A percentile compares a stretch with the other conserved stretches of the same genome.
phyloP scores from a whole-genome alignment of 2,113 vertebrate genomes.

The Ursus arctos region DNA sequence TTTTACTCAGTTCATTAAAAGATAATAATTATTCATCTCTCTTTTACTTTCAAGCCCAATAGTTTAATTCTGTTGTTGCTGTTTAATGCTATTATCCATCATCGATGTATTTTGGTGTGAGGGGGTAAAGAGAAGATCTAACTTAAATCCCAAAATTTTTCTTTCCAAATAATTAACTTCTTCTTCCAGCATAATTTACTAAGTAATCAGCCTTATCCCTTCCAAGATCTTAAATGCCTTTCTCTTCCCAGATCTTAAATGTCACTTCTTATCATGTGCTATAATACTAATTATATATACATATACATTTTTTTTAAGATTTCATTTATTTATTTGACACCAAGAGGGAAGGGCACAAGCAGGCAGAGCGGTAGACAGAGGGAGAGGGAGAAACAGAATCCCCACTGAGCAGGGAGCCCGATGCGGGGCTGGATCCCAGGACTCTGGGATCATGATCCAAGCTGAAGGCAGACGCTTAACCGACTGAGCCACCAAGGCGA shows the following conservation, averaged over 20 bases:
- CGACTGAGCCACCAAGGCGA: too few species aligned
- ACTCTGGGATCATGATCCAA: too few species aligned
- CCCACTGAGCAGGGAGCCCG: too few species aligned
- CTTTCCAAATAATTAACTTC: conserved; percentile 55
- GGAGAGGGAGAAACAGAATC: too few species aligned
- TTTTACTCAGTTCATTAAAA: neutral
- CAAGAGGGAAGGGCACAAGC: too few species aligned
- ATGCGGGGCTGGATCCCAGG: too few species aligned
- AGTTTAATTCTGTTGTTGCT: neutral
- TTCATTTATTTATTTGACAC: too few species aligned
- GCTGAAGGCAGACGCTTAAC: too few species aligned
- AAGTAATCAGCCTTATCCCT: conserved; percentile 13
- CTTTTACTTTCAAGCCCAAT: conserved; percentile 38
- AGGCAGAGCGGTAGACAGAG: too few species aligned
- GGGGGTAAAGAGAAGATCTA: neutral
- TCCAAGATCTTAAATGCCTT: conserved; percentile 57
- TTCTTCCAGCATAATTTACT: conserved; percentile 34
- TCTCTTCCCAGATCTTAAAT: conserved; percentile 48
- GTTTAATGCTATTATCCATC: neutral
- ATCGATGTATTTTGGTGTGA: conserved; percentile 58
- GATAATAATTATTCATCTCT: neutral
- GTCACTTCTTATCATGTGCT: conserved; percentile 26
- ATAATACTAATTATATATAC: neutral
- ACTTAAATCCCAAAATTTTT: conserved; percentile 40
- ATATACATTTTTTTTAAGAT: neutral